Base-by-base conservation (phyloP, 2,797 vertebrate genomes). In the Mallotus villosus region DNA sequence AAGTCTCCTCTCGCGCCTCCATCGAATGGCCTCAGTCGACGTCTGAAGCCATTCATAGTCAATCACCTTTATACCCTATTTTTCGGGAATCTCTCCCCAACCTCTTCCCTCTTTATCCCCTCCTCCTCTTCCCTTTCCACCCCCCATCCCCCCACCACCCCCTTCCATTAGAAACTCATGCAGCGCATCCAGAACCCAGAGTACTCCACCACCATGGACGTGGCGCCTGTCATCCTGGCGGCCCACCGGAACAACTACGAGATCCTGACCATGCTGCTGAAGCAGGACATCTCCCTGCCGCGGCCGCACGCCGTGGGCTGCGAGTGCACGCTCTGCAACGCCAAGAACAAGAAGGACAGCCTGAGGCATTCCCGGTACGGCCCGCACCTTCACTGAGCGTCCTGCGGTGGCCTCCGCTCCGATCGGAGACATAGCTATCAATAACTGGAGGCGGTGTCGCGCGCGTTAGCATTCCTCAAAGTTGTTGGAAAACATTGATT, bases 191-290 rank as follows among this genome's bases (percentile, higher is more conserved):
- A 99, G 89, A 99, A 98, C 87, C 96, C 98, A 0, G 98, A 99
- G 83, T 99, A 99, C 78, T 99, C 98, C 59, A 99, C 97, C 25
- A 99, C 97, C 63, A 99, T 99, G 97, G 98, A 99, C 71, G 96
- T 99, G 71, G 97, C 97, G 37, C 98, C 98, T 3, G 97, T 99
- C 77, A 99, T 99, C 90, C 94, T 99, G 89, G 98, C 98, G 32
- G 98, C 98, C 72, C 98, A 99, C 89, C 95, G 97, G 81, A 99
- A 99, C 90, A 99, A 99, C 91, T 99, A 99, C 61, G 98, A 99
- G 89, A 99, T 99, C 84, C 94, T 99, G 74, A 99, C 97, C 19
- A 98, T 99, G 97, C 91, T 99, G 32, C 90, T 99, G 79, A 99
- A 99, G 77, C 97, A 99, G 85, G 98, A 99, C 78, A 96, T 99